Percentiles rank a stretch among this genome's conserved stretches.
phyloP scores from a whole-genome alignment of 2,113 vertebrate species.

The Cavia porcellus region DNA sequence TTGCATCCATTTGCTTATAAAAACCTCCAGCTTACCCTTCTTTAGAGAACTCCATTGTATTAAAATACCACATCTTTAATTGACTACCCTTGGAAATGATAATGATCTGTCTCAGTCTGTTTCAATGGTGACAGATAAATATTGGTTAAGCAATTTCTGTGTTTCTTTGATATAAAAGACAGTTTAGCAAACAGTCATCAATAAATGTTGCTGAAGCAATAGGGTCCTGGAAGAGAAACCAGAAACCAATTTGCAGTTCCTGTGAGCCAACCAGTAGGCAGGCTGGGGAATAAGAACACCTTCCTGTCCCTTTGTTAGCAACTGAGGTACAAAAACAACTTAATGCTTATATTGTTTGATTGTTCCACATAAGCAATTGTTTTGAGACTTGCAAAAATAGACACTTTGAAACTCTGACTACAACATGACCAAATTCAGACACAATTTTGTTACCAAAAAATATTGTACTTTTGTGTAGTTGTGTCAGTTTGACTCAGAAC shows the following conservation, averaged over 20 bases:
- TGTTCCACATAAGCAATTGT: not conserved
- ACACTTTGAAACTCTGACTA: not conserved
- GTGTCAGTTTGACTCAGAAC: not conserved
- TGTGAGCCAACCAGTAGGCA: no score
- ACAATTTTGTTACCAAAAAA: not conserved
- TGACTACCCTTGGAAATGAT: slow-evolving; percentile 22
- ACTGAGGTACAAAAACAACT: no score
- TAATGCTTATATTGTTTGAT: no score
- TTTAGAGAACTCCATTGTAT: no score
- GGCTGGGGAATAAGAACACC: no score
- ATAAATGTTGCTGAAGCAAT: not conserved
- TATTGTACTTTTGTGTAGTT: not conserved
- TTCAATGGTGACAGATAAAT: not conserved
- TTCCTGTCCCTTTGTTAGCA: no score
- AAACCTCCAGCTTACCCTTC: no score
- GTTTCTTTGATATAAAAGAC: not conserved
- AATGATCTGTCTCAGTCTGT: not conserved
- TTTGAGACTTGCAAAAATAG: not conserved
- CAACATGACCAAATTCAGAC: not conserved
- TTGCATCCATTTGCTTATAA: no score
- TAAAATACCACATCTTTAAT: not conserved
- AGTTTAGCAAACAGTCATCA: not conserved
- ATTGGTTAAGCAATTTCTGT: not conserved
- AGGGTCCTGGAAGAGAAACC: no score
- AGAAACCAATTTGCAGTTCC: no score